Evolutionary conservation across 2,113 vertebrate genomes (phyloP).

Genomic region (Apaloderma vittatum): DNA sequence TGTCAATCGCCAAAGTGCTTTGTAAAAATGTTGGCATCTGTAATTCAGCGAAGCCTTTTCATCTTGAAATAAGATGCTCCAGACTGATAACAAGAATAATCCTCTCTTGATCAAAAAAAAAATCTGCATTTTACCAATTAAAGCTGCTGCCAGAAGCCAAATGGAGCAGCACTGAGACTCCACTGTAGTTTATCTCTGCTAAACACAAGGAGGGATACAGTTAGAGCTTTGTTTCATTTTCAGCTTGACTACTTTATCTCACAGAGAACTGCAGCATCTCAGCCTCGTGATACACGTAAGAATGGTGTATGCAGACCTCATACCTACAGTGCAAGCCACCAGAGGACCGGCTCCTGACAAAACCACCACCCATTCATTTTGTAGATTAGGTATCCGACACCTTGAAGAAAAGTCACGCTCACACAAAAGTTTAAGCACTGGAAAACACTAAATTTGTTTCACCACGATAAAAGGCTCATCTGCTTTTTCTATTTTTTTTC

Average conservation of each 20-base stretch:
- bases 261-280: conserved; percentile 74
- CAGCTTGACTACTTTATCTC: conserved; percentile 82
- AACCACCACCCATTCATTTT: conserved; percentile 50
- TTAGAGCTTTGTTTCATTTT: conserved; percentile 82
- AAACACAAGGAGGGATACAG: conserved; percentile 87
- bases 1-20: conserved; percentile 92
- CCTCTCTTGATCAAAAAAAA: conserved; percentile 95
- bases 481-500: neutral
- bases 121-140: conserved; percentile 99
- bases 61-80: conserved; percentile 97
- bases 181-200: conserved; percentile 89
- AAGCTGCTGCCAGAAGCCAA: conserved; percentile 91
- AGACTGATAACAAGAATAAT: conserved; percentile 97
- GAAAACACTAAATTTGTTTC: neutral
- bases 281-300: conserved; percentile 53
- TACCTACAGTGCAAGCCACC: conserved; percentile 58
- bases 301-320: conserved; percentile 49
- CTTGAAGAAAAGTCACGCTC: neutral
- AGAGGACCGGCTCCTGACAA: conserved; percentile 36
- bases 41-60: conserved; percentile 96
- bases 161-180: conserved; percentile 82
- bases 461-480: neutral
- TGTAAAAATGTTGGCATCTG: conserved; percentile 92
- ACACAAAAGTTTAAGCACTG: neutral
- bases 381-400: conserved; percentile 13